Evolutionary conservation across 92 coral and sea anemone genomes (phyloP), one percentile per base, ranked within the genome.

Genomic region (Blastomussa wellsi): DNA sequence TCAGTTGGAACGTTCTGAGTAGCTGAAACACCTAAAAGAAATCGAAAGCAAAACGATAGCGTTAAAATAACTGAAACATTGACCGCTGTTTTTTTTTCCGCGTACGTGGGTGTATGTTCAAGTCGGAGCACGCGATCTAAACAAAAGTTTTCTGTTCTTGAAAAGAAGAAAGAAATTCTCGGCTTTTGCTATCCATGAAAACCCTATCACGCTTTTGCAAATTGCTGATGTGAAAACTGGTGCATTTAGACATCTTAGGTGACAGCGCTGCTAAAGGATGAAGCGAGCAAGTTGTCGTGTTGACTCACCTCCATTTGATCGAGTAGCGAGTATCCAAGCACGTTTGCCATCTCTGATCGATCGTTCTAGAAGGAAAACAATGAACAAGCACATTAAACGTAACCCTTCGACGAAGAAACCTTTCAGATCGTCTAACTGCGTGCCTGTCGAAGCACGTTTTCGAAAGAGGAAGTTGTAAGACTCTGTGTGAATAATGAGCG

Each of bases 391-490:
- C 7, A 41, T 47, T 3, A 78, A 60, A 37, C n/a, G n/a, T 10
- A 79, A 64, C 66, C 22, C n/a, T 33, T 17, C 44, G 59, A 69
- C 13, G 19, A 31, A 0, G 32, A 48, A 68, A 67, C 36, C 62
- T 44, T 66, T 66, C 13, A 42, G 65, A 65, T 22, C 82, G 12
- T 31, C 64, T 28, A 49, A 47, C 48, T 68, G 47, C 77, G 55
- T 44, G 38, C 24, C 29, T 14, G 24, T 24, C 57, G 75, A 70
- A 38, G 44, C 75, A 70, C 75, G 75, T 38, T 70, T 70, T 37
- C 60, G 41, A 81, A 47, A 52, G 86, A 76, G 86, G 86, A 82
- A 82, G 78, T 82, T 31, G 42, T n/a, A 52, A 66, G 38, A 26
- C 28, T 48, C 33, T 13, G 2, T 53, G 19, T 22, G 24, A 70